Evolutionary conservation across 2,113 vertebrate species (phyloP).

Genomic region (Nannospalax galili): DNA sequence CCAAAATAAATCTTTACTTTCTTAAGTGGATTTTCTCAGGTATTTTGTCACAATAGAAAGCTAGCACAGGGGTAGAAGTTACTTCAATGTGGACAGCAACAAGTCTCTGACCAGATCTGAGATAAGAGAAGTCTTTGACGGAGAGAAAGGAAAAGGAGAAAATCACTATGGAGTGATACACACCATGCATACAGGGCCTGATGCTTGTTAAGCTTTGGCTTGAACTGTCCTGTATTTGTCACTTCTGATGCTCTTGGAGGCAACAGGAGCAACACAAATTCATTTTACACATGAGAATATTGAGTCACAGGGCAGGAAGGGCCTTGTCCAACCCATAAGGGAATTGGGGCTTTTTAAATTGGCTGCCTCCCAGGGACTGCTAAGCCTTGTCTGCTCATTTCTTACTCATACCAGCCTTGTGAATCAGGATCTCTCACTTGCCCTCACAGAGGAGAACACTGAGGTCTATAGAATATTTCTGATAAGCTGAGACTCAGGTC

Average conservation of each 20-base stretch:
- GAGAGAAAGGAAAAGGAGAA: neutral
- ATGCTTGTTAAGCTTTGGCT: neutral
- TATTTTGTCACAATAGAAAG: neutral
- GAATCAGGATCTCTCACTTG: neutral
- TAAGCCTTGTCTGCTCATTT: rapidly evolving
- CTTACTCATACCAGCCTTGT: neutral
- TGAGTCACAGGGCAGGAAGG: neutral
- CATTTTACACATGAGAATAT: neutral
- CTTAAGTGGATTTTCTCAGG: neutral
- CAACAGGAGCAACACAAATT: neutral
- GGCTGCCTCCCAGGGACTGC: neutral
- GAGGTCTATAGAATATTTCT: neutral
- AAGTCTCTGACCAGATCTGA: neutral
- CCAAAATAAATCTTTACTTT: neutral
- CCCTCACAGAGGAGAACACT: neutral
- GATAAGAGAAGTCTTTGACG: neutral
- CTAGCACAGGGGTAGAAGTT: neutral
- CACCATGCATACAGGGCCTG: neutral
- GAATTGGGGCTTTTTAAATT: rapidly evolving
- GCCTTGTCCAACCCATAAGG: neutral
- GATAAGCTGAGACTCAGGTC: neutral
- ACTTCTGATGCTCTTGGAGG: neutral
- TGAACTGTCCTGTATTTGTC: neutral
- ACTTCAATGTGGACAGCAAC: neutral
- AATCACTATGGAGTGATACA: neutral